Evolutionary conservation across 2,888 invertebrate genomes (phyloP).

Genomic region (Ditula angustiorana): DNA sequence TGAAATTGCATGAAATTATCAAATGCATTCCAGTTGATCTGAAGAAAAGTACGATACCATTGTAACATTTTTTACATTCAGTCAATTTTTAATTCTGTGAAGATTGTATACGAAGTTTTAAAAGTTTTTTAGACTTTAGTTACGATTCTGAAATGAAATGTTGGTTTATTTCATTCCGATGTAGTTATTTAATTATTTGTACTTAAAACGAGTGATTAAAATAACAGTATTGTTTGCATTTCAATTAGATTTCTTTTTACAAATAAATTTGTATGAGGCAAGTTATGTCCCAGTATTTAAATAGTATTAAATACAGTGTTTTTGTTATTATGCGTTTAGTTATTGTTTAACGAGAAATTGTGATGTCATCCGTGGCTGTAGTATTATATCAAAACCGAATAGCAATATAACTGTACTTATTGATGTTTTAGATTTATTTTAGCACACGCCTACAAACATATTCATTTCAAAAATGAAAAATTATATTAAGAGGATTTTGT

Average conservation of each 20-base stretch:
- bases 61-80: neutral
- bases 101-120: neutral
- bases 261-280: neutral
- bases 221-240: constrained; percentile 1
- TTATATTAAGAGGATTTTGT: too few species aligned
- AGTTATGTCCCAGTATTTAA: neutral
- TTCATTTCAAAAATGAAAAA: too few species aligned
- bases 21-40: neutral
- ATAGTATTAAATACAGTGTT: neutral
- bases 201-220: neutral
- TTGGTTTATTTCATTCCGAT: neutral
- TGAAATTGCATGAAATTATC: too few species aligned
- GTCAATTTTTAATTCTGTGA: neutral
- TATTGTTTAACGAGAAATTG: neutral
- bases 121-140: neutral
- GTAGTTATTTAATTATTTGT: neutral
- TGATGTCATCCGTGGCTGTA: neutral
- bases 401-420: too few species aligned
- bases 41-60: too few species aligned
- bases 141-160: neutral
- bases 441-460: too few species aligned
- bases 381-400: neutral
- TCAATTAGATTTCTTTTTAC: neutral
- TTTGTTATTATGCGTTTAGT: neutral
- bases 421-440: too few species aligned